phyloP scores from a whole-genome alignment of 1,140 invertebrate genomes.

The Capitella teleta region DNA sequence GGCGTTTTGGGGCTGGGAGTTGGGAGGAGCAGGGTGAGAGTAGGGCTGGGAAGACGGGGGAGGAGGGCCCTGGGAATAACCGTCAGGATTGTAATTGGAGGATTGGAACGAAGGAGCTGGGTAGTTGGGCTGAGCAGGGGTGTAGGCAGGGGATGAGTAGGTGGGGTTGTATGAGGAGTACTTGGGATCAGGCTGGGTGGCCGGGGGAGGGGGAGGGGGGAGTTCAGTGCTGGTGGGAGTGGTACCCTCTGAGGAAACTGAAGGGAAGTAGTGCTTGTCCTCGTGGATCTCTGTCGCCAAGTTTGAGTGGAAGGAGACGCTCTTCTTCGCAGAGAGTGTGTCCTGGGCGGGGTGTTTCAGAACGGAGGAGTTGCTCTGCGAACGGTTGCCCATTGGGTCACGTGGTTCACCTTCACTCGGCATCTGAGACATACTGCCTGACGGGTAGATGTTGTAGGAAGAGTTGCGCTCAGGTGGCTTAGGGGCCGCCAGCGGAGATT shows the following conservation, averaged over 20 bases:
- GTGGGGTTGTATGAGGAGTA: neutral
- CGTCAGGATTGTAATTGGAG: too few species aligned
- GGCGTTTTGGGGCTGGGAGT: neutral
- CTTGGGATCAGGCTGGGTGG: neutral
- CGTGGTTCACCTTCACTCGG: neutral
- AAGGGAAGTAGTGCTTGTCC: neutral
- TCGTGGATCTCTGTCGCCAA: constrained; percentile 12
- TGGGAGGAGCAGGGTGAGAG: neutral
- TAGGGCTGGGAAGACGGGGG: neutral
- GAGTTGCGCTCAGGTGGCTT: constrained; percentile 1
- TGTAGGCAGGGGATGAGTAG: too few species aligned
- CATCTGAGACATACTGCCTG: neutral
- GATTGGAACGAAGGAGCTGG: too few species aligned
- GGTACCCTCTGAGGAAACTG: neutral
- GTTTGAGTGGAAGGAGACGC: constrained; percentile 37
- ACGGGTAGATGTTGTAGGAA: constrained; percentile 2
- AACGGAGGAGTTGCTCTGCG: neutral
- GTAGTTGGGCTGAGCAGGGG: too few species aligned
- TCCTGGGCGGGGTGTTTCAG: neutral
- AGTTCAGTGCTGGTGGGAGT: neutral
- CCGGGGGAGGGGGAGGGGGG: neutral
- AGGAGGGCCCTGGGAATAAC: too few species aligned
- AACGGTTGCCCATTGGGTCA: neutral
- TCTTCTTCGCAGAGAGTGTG: constrained; percentile 29
- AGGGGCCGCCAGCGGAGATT: too few species aligned